These are phyloP conservation scores for Manduca sexta DNA, from an alignment of 1,140 invertebrate genomes.

Conservation along the genomic window DNA sequence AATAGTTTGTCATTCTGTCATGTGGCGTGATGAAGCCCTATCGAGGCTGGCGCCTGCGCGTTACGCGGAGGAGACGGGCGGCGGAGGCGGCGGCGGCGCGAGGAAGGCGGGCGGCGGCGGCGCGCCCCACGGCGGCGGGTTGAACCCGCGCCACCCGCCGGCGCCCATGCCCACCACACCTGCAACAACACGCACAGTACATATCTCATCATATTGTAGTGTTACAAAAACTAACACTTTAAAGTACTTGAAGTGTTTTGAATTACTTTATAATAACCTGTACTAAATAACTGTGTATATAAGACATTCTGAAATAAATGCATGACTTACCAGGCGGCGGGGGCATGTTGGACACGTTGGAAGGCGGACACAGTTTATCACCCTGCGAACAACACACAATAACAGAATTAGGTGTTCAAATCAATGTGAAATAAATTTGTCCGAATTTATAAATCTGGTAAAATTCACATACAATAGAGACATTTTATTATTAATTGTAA, in stretches of 20 bases:
- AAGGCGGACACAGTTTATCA: constrained; percentile 30
- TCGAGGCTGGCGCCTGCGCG: background rate
- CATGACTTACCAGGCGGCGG: constrained; percentile 40
- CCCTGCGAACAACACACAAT: constrained; percentile 28
- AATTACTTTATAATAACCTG: too few relatives aligned
- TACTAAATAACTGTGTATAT: too few relatives aligned
- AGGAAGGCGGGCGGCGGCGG: constrained; percentile 47
- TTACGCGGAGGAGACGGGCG: constrained; percentile 39
- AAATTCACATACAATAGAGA: too few relatives aligned
- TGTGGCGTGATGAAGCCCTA: background rate
- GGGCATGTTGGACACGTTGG: constrained; percentile 29
- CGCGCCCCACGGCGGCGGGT: constrained; percentile 49
- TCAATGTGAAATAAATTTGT: too few relatives aligned
- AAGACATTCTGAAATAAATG: background rate
- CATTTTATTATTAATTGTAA: too few relatives aligned
- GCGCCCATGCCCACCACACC: constrained; percentile 37
- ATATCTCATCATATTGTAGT: too few relatives aligned
- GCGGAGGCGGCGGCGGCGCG: constrained; percentile 56
- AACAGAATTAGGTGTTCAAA: background rate
- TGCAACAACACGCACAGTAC: constrained; percentile 7
- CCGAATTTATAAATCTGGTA: too few relatives aligned
- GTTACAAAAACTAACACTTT: too few relatives aligned
- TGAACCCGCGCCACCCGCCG: constrained; percentile 40
- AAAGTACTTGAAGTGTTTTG: too few relatives aligned
- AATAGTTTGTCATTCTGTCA: too few relatives aligned